Conservation (phyloP, 2,888 invertebrate genomes). For the Synanthedon vespiformis region DNA sequence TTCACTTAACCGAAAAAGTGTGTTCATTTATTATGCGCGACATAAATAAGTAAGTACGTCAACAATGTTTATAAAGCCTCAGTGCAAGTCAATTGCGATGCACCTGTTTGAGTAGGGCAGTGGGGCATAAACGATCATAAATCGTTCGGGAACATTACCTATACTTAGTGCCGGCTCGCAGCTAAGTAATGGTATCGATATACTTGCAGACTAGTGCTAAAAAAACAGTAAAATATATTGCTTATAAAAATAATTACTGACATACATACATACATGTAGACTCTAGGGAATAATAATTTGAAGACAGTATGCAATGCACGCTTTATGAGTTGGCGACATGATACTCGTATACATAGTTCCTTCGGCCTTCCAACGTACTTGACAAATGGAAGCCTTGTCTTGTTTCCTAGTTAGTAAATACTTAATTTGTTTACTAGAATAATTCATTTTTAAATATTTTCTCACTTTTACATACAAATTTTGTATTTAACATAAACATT, state of each 20-base stretch:
- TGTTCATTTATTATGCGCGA: slow-evolving; percentile 39
- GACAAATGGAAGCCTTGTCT: neutral
- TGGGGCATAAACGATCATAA: slow-evolving; percentile 10
- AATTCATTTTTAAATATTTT: no score
- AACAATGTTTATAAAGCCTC: neutral
- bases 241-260: neutral
- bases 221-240: neutral
- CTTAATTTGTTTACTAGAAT: no score
- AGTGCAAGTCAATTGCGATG: neutral
- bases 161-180: no score
- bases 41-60: slow-evolving; percentile 20
- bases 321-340: slow-evolving; percentile 13
- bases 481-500: no score
- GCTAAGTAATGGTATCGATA: no score
- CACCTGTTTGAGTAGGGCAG: slow-evolving; percentile 18
- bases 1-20: slow-evolving; percentile 22
- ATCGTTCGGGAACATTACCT: slow-evolving; percentile 3
- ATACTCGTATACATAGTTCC: slow-evolving; percentile 19
- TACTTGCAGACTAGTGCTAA: no score
- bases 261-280: slow-evolving; percentile 3
- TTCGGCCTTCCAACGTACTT: slow-evolving; percentile 25
- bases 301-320: slow-evolving; percentile 28
- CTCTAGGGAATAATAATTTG: slow-evolving; percentile 8
- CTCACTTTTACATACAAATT: no score
- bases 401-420: neutral